phyloP scores from a whole-genome alignment of 2,888 invertebrate species.

The Lymantria dispar region DNA sequence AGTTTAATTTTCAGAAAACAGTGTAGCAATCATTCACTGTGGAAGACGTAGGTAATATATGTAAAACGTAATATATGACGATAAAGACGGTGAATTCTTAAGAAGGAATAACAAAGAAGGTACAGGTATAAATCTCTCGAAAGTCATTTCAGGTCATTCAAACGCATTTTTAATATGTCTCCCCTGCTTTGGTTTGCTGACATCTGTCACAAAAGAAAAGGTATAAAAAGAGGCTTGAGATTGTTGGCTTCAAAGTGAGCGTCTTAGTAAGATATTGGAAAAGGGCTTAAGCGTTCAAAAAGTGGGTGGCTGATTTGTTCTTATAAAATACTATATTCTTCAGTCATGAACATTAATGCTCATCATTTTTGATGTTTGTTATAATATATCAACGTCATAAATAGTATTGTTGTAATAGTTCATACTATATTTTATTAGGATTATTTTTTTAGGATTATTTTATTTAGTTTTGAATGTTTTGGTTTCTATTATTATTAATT shows the following conservation, averaged over 20 bases:
- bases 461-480: too few relatives aligned
- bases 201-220: slow-evolving; percentile 61
- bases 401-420: too few relatives aligned
- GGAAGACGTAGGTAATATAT: neutral
- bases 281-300: slow-evolving; percentile 2
- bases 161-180: slow-evolving; percentile 63
- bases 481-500: too few relatives aligned
- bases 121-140: slow-evolving; percentile 29
- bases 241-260: slow-evolving; percentile 29
- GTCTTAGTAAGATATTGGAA: slow-evolving; percentile 8
- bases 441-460: too few relatives aligned
- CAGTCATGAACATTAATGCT: too few relatives aligned
- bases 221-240: slow-evolving; percentile 40
- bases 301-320: slow-evolving; percentile 1
- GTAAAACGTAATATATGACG: slow-evolving; percentile 23
- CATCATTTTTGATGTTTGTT: too few relatives aligned
- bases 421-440: too few relatives aligned
- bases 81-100: slow-evolving; percentile 17
- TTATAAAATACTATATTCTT: too few relatives aligned
- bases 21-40: too few relatives aligned
- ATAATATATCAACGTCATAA: too few relatives aligned
- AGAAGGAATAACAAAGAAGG: slow-evolving; percentile 15
- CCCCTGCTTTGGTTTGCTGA: slow-evolving; percentile 53
- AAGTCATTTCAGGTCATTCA: slow-evolving; percentile 51
- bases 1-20: too few relatives aligned